Evolutionary conservation across 1,140 invertebrate genomes (phyloP).

Genomic region (Dryas iulia): DNA sequence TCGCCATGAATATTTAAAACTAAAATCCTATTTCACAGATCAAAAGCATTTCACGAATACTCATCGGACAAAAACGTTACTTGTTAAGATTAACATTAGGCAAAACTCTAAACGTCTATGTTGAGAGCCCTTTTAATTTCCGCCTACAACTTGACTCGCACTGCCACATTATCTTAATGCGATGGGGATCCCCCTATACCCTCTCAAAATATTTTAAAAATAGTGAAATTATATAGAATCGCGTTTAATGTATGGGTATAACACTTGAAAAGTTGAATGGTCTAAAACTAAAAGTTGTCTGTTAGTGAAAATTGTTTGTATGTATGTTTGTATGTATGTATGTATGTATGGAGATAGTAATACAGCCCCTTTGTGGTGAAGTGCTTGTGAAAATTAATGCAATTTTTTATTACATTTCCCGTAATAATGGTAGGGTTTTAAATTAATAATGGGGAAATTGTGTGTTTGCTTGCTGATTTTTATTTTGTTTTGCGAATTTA

Average conservation of each 20-base stretch:
- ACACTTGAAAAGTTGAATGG: neutral
- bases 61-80: neutral
- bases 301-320: no score
- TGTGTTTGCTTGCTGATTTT: no score
- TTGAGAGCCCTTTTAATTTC: neutral
- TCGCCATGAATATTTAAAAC: neutral
- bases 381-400: no score
- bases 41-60: neutral
- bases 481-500: no score
- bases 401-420: no score
- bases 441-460: no score
- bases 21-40: neutral
- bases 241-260: neutral
- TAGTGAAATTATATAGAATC: neutral
- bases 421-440: no score
- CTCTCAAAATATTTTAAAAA: neutral
- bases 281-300: neutral
- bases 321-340: neutral
- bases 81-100: conserved; percentile 1
- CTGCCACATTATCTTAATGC: conserved; percentile 1
- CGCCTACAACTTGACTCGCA: neutral
- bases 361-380: no score
- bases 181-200: neutral
- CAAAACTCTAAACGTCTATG: neutral
- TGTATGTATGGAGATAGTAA: neutral